Conservation (phyloP, 2,888 invertebrate species). For the Embidobia sp. region DNA sequence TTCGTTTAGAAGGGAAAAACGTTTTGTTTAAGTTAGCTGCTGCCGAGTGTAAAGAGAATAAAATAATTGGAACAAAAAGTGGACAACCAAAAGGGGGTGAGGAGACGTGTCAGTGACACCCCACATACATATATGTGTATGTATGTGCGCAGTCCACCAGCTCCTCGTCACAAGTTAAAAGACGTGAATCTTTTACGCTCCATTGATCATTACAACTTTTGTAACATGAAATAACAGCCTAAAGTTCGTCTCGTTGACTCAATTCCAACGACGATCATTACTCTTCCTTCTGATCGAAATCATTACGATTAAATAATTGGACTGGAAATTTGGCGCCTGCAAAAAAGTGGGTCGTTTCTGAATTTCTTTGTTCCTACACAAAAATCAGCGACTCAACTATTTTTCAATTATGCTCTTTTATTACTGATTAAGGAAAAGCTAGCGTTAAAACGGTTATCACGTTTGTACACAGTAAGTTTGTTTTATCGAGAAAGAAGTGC, state of each 20-base stretch:
- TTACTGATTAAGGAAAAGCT: too few species aligned
- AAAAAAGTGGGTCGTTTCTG: neutral
- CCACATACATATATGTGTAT: constrained; percentile 30
- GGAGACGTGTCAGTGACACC: constrained; percentile 4
- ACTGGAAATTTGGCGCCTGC: constrained; percentile 1
- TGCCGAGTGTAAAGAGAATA: constrained; percentile 2
- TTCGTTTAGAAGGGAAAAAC: constrained; percentile 9
- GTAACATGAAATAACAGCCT: constrained; percentile 48
- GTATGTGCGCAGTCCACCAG: constrained; percentile 20
- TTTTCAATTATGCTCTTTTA: too few species aligned
- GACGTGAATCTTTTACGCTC: constrained; percentile 21
- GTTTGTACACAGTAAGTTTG: too few species aligned
- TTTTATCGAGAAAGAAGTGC: too few species aligned
- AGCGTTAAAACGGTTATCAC: too few species aligned
- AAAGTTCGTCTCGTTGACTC: constrained; percentile 33
- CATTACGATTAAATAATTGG: neutral
- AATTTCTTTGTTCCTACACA: too few species aligned
- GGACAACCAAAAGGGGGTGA: constrained; percentile 9
- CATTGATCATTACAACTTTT: constrained; percentile 36
- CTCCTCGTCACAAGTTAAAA: constrained; percentile 56
- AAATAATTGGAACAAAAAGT: neutral
- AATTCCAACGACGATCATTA: constrained; percentile 32
- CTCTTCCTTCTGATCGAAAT: neutral
- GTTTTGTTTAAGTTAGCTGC: too few species aligned
- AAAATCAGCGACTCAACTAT: too few species aligned